Base-by-base conservation (phyloP, 23 tunicate genomes). In the Halocynthia aurantium region DNA sequence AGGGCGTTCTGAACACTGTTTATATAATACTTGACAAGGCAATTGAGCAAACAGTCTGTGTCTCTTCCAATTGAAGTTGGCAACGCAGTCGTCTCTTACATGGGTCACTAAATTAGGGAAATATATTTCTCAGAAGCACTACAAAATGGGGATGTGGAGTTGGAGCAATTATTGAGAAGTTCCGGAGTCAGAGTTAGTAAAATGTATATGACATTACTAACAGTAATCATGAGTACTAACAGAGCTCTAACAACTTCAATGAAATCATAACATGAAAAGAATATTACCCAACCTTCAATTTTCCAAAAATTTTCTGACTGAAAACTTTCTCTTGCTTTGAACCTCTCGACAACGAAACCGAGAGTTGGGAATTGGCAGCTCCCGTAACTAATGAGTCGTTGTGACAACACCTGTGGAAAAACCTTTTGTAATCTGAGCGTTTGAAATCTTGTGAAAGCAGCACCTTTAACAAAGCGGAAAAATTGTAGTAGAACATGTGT, bases 311-410 rank as follows among this genome's bases (percentile, higher is more conserved):
- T 72, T 74, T 93, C 98, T 5, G 90, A 51, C 72, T 87, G 94
- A 80, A 93, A 93, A 44, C 80, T 78, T 62, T 87, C 98, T 55
- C 93, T 76, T 13, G 98, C 98, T 71, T 87, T 93, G 52, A 81
- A 93, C 57, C 98, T 71, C 72, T 93, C 98, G n/a, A 93, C 98
- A 52, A 93, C 98, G 77, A 93, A 93, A 8, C 98, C 98, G 7
- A 93, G 81, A 44, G 98, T 93, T 6, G 98, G 98, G 68, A 93
- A 93, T 62, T 93, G 98, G 64, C 98, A 93, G 71, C 94, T 88
- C 52, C 98, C 98, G 63, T 87, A 93, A 61, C 98, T 93, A 62
- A 93, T 84, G 50, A 93, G 63, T 50, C 83, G 75, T 22, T 93
- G 84, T 21, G 92, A 57, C 50, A 93, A 62, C 15, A 83, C 86